Conservation (phyloP, 2,888 invertebrate genomes). For the Spisula solida region DNA sequence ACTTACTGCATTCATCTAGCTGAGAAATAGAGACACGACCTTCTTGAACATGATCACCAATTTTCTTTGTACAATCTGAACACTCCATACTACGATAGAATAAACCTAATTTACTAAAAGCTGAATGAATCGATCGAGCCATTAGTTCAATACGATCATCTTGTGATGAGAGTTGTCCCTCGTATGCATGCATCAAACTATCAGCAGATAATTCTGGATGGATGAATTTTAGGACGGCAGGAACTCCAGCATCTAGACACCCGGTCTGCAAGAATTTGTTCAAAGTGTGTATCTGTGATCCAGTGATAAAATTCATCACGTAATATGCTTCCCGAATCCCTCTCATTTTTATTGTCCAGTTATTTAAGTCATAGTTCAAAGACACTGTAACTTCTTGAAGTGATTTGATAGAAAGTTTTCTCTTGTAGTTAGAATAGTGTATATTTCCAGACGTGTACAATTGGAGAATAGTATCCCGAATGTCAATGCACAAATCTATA, state of each 20-base stretch:
- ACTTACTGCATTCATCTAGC: slow-evolving; percentile 67
- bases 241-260: slow-evolving; percentile 26
- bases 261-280: slow-evolving; percentile 55
- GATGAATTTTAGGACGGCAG: slow-evolving; percentile 60
- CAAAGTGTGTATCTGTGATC: slow-evolving; percentile 65
- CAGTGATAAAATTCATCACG: slow-evolving; percentile 70
- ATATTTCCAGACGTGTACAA: slow-evolving; percentile 66
- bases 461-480: slow-evolving; percentile 37
- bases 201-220: slow-evolving; percentile 43
- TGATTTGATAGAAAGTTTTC: neutral
- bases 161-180: neutral
- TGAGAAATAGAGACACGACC: slow-evolving; percentile 68
- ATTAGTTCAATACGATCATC: slow-evolving; percentile 44
- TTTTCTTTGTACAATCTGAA: slow-evolving; percentile 31
- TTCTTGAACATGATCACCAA: slow-evolving; percentile 70
- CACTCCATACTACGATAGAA: slow-evolving; percentile 42
- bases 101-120: slow-evolving; percentile 45
- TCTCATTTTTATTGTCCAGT: slow-evolving; percentile 64
- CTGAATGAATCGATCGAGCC: slow-evolving; percentile 54
- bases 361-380: slow-evolving; percentile 40
- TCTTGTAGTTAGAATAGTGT: slow-evolving; percentile 34
- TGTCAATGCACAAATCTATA: slow-evolving; percentile 61
- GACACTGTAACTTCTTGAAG: slow-evolving; percentile 27
- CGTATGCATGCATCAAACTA: neutral
- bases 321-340: slow-evolving; percentile 53